These are phyloP conservation scores for Odontocerum albicorne DNA, from an alignment of 2,888 invertebrate genomes.

Conservation along the genomic window DNA sequence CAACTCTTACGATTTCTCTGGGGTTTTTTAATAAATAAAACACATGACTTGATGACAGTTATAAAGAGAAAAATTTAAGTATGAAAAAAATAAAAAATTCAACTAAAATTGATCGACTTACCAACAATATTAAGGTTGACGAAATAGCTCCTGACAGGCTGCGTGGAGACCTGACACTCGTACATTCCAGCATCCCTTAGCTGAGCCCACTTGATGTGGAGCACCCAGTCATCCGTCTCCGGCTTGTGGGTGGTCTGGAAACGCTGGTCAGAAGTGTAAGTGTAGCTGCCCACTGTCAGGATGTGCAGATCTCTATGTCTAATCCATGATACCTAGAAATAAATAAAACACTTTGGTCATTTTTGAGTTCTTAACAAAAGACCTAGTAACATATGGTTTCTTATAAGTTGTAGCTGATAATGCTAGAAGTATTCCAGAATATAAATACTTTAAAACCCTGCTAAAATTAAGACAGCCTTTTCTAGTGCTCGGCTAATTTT, in stretches of 20 bases:
- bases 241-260: conserved; percentile 69
- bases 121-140: conserved; percentile 77
- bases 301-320: conserved; percentile 77
- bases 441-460: too few species aligned
- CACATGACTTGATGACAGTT: too few species aligned
- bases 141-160: conserved; percentile 75
- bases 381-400: too few species aligned
- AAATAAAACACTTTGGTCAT: too few species aligned
- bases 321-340: conserved; percentile 73
- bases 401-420: too few species aligned
- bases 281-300: conserved; percentile 71
- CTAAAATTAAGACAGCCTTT: too few species aligned
- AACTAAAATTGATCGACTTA: conserved; percentile 48
- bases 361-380: too few species aligned
- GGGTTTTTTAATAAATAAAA: too few species aligned
- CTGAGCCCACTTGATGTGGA: conserved; percentile 71
- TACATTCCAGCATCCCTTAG: conserved; percentile 69
- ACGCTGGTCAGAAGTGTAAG: conserved; percentile 77
- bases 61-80: neutral
- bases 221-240: conserved; percentile 69
- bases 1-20: too few species aligned
- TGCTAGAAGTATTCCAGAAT: too few species aligned
- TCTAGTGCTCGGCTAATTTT: too few species aligned
- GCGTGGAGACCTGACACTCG: conserved; percentile 83
- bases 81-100: neutral